Evolutionary conservation across 2,113 vertebrate genomes (phyloP).

Genomic region (Notiomystis cincta): DNA sequence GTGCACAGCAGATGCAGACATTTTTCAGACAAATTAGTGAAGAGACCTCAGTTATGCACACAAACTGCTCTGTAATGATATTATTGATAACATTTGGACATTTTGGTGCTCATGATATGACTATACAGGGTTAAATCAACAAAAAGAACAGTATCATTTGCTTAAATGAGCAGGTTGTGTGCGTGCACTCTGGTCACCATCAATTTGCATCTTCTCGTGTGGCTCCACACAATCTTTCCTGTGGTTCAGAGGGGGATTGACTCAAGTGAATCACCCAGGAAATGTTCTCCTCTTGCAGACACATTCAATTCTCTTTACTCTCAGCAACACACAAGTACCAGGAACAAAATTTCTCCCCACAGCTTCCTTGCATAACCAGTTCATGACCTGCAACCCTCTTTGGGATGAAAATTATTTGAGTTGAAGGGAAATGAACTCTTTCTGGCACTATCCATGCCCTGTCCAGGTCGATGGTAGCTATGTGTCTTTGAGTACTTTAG

Average conservation of each 20-base stretch:
- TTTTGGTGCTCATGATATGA: neutral
- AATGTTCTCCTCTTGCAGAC: neutral
- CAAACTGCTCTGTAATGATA: neutral
- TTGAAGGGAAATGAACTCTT: neutral
- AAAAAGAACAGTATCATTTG: neutral
- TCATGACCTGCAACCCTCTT: neutral
- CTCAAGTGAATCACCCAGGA: neutral
- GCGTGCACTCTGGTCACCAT: neutral
- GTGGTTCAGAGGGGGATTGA: neutral
- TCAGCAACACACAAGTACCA: neutral
- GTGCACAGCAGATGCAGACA: neutral
- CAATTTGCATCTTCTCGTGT: neutral
- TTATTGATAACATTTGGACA: neutral
- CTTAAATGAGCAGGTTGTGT: neutral
- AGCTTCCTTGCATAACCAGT: neutral
- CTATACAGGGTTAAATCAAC: neutral
- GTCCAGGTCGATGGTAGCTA: neutral
- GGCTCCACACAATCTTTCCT: neutral
- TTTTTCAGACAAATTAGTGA: constrained; percentile 24
- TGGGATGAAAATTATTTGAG: neutral
- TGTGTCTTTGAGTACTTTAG: neutral
- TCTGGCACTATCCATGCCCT: neutral
- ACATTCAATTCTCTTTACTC: neutral
- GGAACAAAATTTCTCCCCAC: neutral
- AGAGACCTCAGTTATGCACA: neutral